These are phyloP conservation scores for Glaucopsyche alexis DNA, from an alignment of 2,888 invertebrate species.

Conservation along the genomic window DNA sequence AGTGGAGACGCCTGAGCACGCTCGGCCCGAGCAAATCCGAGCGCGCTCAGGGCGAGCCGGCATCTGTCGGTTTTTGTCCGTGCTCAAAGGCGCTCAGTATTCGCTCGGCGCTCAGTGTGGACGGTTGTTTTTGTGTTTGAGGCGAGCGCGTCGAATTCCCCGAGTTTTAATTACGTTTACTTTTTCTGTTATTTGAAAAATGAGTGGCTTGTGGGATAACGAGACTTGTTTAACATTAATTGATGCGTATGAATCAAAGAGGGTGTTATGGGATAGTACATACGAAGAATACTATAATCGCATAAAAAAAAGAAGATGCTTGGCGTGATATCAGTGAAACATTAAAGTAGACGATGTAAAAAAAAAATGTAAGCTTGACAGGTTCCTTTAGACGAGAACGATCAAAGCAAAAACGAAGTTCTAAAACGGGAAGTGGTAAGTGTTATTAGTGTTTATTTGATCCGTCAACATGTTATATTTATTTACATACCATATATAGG, in stretches of 20 bases:
- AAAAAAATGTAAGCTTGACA: conserved; percentile 1
- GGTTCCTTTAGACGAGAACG: neutral
- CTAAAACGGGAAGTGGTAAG: conserved; percentile 1
- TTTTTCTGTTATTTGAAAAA: conserved; percentile 15
- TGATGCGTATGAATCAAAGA: conserved; percentile 34
- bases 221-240: conserved; percentile 27
- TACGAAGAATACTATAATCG: conserved; percentile 32
- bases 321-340: conserved; percentile 24
- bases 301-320: too few relatives aligned
- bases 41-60: too few relatives aligned
- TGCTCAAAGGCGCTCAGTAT: too few relatives aligned
- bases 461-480: neutral
- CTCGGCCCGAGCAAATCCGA: too few relatives aligned
- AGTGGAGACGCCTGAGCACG: too few relatives aligned
- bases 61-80: too few relatives aligned
- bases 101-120: too few relatives aligned
- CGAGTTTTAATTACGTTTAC: conserved; percentile 16
- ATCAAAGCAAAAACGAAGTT: neutral
- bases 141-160: neutral
- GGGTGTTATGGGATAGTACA: conserved; percentile 33
- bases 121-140: too few relatives aligned
- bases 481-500: neutral
- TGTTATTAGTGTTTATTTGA: neutral
- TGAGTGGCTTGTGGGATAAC: neutral
- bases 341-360: conserved; percentile 26